Percentiles rank a stretch among this genome's conserved stretches.
Conservation (phyloP, 2,113 vertebrate genomes). For the Melospiza georgiana region DNA sequence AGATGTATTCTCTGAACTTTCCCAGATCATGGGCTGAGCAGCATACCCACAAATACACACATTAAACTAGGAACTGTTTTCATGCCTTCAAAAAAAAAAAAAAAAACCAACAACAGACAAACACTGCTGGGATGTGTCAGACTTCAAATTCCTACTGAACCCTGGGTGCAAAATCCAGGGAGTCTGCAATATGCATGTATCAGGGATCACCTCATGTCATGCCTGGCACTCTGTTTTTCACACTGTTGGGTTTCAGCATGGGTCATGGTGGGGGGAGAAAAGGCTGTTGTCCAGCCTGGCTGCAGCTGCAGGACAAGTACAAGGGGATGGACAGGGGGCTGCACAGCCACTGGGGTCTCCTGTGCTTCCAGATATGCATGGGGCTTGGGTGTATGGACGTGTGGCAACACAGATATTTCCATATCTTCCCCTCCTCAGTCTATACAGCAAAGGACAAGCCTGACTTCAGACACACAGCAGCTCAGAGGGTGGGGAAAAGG, state of each 20-base stretch:
- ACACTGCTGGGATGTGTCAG: neutral
- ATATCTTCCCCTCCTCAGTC: neutral
- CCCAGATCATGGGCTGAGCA: neutral
- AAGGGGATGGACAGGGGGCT: neutral
- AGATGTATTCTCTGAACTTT: neutral
- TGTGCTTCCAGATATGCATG: accelerated
- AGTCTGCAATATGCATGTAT: accelerated
- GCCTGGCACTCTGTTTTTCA: neutral
- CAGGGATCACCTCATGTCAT: neutral
- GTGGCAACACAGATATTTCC: neutral
- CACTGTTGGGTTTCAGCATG: neutral
- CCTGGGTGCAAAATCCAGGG: no score
- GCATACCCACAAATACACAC: no score
- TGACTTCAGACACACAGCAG: neutral
- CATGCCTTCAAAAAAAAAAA: neutral
- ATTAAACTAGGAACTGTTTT: neutral
- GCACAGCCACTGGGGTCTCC: neutral
- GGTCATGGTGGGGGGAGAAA: accelerated
- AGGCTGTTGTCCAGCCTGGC: neutral
- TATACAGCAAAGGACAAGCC: neutral
- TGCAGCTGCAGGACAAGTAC: neutral
- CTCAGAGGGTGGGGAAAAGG: neutral
- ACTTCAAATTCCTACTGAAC: neutral
- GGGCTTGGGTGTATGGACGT: neutral
- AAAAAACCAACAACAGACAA: neutral